Evolutionary conservation across 92 coral and sea anemone genomes (phyloP), one percentile per base, ranked within the genome.

Genomic region (Phymanthus crucifer): DNA sequence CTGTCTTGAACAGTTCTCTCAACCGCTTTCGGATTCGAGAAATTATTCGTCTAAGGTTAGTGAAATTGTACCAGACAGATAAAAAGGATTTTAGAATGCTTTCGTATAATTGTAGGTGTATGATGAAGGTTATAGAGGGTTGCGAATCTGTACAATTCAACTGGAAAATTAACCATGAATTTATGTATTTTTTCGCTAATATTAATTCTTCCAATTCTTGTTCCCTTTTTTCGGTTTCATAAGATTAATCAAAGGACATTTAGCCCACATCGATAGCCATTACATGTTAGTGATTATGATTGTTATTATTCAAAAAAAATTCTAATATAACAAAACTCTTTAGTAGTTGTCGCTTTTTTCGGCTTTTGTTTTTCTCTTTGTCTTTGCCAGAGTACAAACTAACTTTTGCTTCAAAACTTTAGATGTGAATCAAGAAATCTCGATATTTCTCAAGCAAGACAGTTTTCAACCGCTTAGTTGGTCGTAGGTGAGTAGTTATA

Each of bases 21-120:
- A 50, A 58, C 66, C 64, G 68, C 68, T 61, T 27, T 29, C n/a
- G n/a, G n/a, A n/a, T n/a, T n/a, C n/a, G 68, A 61, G 13, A 61
- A 27, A 61, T 8, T 61, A 24, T 11, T 26, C 23, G 26, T 27
- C 29, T 24, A 27, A 61, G 68, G 68, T 61, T 4, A 61, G 68
- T 61, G 14, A 6, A 9, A 29, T 61, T 54, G 33, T 12, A 24
- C 21, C 3, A 27, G 27, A 11, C 13, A 8, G 27, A 54, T 21
- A 10, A 21, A 54, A 29, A 24, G 24, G n/a, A 54, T 24, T 54
- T 21, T 54, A 2, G 64, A 61, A 61, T 2, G 34, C 26, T 21
- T 61, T 61, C 1, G 7, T 24, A 9, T 29, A 17, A 6, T 61
- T 0, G 29, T 61, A 7, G 64, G n/a, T 29, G 29, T 61, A 24